Evolutionary conservation across 2,888 invertebrate genomes (phyloP).

Genomic region (Scotopteryx bipunctaria): DNA sequence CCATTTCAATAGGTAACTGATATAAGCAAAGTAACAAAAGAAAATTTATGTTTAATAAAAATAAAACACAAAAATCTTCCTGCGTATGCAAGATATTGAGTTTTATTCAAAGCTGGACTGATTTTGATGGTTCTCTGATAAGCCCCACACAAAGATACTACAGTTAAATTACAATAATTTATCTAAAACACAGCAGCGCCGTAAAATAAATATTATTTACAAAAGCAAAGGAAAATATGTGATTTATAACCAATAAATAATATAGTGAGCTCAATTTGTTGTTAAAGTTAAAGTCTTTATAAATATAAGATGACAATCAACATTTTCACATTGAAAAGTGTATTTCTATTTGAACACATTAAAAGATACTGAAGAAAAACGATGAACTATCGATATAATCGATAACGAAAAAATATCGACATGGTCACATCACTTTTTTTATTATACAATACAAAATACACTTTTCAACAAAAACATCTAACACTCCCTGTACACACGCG

Average conservation of each 20-base stretch:
- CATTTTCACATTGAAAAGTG: conserved; percentile 3
- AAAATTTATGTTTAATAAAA: background rate
- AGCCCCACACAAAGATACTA: conserved; percentile 14
- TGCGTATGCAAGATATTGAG: background rate
- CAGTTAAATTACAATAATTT: conserved; percentile 15
- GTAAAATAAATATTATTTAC: conserved; percentile 35
- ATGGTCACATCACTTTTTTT: conserved; percentile 10
- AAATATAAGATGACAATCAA: conserved; percentile 13
- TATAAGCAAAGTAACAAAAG: background rate
- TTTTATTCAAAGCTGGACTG: background rate
- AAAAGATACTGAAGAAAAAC: no score
- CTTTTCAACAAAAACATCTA: conserved; percentile 1
- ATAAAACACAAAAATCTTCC: background rate
- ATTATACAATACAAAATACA: conserved; percentile 15
- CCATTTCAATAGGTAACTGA: background rate
- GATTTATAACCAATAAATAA: conserved; percentile 26
- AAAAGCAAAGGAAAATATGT: conserved; percentile 17
- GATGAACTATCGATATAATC: background rate
- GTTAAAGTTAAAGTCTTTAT: conserved; percentile 21
- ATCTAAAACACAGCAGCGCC: conserved; percentile 22
- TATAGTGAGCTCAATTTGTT: conserved; percentile 25
- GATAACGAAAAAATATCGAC: conserved; percentile 17
- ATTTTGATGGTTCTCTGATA: conserved; percentile 2
- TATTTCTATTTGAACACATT: no score
- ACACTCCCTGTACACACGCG: conserved; percentile 28